Conservation (phyloP, 2,113 vertebrate species). For the Periophthalmus modestus region DNA sequence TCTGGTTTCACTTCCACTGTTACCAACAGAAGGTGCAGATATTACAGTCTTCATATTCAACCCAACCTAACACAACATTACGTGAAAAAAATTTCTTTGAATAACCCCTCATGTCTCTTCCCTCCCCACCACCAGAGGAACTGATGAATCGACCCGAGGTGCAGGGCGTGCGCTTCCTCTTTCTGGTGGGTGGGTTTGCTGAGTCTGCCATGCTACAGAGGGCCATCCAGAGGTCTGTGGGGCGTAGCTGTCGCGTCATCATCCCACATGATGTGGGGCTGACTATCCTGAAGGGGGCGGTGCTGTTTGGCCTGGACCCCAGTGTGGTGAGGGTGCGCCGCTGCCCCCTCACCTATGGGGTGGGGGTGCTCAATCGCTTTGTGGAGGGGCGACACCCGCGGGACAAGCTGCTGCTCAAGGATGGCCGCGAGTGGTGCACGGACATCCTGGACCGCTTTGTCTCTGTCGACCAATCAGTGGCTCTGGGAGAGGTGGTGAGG, state of each 20-base stretch:
- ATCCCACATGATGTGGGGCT: constrained; percentile 93
- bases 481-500: constrained; percentile 88
- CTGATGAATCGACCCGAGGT: constrained; percentile 88
- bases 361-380: constrained; percentile 92
- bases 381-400: constrained; percentile 88
- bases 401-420: constrained; percentile 91
- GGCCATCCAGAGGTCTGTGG: constrained; percentile 82
- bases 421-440: constrained; percentile 94
- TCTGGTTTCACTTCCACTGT: no score
- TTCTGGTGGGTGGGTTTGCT: constrained; percentile 93
- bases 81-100: background rate
- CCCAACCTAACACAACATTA: no score
- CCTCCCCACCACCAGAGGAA: constrained; percentile 67
- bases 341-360: constrained; percentile 90
- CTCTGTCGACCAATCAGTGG: constrained; percentile 90
- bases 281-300: constrained; percentile 94
- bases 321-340: constrained; percentile 90
- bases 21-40: no score
- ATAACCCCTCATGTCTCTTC: background rate
- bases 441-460: constrained; percentile 96
- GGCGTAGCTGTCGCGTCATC: constrained; percentile 84
- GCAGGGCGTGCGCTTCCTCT: constrained; percentile 87
- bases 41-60: no score
- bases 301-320: constrained; percentile 93
- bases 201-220: constrained; percentile 92